These are phyloP conservation scores for Manis javanica DNA, from an alignment of 2,797 vertebrate species.

Conservation along the genomic window DNA sequence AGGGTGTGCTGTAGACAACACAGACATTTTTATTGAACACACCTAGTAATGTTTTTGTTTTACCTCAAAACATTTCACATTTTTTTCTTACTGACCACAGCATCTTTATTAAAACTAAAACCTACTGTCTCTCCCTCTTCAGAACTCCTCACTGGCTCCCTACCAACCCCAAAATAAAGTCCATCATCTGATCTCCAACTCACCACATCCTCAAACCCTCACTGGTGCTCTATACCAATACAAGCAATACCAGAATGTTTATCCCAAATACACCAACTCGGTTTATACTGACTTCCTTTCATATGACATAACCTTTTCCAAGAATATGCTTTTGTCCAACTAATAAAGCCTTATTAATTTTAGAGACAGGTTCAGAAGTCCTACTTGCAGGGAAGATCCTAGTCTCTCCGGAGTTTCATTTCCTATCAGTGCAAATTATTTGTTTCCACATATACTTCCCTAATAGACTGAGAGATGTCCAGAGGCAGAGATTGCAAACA, in stretches of 20 bases:
- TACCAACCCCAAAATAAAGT: conserved; percentile 11
- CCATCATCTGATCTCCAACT: not conserved
- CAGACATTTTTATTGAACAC: not conserved
- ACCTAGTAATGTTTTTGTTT: not conserved
- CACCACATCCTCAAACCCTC: not conserved
- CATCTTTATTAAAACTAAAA: conserved; percentile 15
- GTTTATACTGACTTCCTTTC: not conserved
- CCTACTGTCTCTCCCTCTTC: not conserved
- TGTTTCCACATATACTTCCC: not conserved
- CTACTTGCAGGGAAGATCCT: not conserved
- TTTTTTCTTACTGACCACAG: conserved; percentile 9
- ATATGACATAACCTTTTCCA: not conserved
- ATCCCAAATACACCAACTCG: not conserved
- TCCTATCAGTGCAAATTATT: not conserved
- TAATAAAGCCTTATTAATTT: not conserved
- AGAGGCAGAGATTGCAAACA: not conserved
- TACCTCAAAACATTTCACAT: conserved; percentile 7
- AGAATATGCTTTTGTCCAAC: not conserved
- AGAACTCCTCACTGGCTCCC: not conserved
- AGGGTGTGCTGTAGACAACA: not conserved
- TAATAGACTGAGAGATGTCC: not conserved
- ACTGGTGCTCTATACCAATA: not conserved
- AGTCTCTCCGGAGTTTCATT: not conserved
- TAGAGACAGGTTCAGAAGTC: not conserved
- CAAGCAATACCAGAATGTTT: not conserved